These are phyloP conservation scores for Steromphala cineraria DNA, from an alignment of 2,888 invertebrate genomes.

Conservation along the genomic window DNA sequence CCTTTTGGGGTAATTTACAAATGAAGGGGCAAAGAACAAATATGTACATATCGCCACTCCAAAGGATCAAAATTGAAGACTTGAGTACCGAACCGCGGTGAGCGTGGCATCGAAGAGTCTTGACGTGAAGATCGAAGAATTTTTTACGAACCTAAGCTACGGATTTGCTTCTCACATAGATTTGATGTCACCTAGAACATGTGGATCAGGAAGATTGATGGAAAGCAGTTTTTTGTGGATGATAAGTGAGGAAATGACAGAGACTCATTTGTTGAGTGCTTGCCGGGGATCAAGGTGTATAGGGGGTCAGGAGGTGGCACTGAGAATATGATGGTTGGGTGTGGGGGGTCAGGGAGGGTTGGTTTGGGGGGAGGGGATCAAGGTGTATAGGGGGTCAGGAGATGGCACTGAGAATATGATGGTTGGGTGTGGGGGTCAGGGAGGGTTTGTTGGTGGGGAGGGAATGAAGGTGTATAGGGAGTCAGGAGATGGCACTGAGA, in stretches of 20 bases:
- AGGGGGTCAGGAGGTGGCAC: background rate
- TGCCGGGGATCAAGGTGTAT: background rate
- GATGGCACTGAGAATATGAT: too few relatives aligned
- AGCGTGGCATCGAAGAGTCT: background rate
- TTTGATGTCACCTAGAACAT: background rate
- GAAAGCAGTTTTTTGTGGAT: background rate
- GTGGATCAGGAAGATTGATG: background rate
- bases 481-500: background rate
- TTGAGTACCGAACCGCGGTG: background rate
- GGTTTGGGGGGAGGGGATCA: background rate
- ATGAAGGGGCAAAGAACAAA: constrained; percentile 4
- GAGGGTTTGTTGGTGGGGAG: too few relatives aligned
- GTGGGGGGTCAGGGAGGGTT: background rate
- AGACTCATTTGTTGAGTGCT: background rate
- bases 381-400: background rate
- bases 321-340: background rate
- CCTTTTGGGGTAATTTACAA: constrained; percentile 14
- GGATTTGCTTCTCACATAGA: constrained; percentile 15
- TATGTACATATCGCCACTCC: constrained; percentile 4
- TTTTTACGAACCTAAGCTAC: background rate
- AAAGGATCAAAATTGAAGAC: constrained; percentile 1
- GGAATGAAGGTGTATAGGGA: background rate
- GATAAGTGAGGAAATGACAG: constrained; percentile 14
- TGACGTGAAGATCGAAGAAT: background rate
- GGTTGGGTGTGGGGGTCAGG: too few relatives aligned